phyloP scores from a whole-genome alignment of 2,113 vertebrate genomes.

The Limnothrissa miodon region DNA sequence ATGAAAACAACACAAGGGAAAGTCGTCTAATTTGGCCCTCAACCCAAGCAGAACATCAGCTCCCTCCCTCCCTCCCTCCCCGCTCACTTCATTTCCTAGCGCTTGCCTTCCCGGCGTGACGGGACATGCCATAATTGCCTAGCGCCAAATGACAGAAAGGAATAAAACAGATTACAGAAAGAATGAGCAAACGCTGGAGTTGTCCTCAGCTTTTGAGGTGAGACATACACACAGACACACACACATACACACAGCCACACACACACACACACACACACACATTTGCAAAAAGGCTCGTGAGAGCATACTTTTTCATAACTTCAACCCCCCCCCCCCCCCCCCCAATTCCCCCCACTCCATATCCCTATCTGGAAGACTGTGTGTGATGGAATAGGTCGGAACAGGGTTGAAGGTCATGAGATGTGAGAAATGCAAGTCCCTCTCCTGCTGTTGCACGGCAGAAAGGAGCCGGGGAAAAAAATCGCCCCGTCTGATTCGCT shows the following conservation, averaged over 20 bases:
- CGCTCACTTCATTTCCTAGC: neutral
- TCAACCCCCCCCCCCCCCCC: neutral
- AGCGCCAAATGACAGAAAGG: neutral
- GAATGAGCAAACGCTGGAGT: neutral
- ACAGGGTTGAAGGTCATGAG: constrained; percentile 11
- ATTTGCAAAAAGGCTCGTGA: neutral
- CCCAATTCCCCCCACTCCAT: neutral
- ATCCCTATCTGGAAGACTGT: neutral
- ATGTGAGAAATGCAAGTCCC: constrained; percentile 10
- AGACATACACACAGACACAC: neutral
- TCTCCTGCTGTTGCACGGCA: neutral
- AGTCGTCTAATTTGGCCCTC: neutral
- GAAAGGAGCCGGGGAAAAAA: neutral
- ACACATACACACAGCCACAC: neutral
- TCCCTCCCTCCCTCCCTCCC: neutral
- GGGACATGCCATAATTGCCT: constrained; percentile 2
- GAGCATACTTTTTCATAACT: neutral
- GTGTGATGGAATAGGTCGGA: neutral
- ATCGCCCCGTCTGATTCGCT: constrained; percentile 57
- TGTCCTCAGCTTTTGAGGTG: neutral
- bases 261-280: neutral
- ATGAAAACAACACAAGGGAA: neutral
- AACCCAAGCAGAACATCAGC: constrained; percentile 6
- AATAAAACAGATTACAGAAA: neutral
- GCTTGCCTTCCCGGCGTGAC: neutral